These are phyloP conservation scores for Pomatostomus ruficeps DNA, from an alignment of 2,113 vertebrate genomes.

Conservation along the genomic window DNA sequence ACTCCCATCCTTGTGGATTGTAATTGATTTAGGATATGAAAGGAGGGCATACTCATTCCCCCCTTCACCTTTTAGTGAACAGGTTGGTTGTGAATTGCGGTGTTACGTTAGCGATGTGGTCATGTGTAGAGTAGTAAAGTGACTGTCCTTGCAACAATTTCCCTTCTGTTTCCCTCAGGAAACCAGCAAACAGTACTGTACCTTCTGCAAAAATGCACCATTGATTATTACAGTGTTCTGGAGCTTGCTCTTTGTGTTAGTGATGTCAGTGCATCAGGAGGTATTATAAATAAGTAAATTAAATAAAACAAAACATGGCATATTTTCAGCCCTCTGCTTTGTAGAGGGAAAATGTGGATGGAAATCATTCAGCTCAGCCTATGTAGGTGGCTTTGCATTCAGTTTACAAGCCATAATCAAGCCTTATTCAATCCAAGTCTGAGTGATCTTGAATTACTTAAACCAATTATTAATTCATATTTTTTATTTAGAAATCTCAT, in stretches of 20 bases:
- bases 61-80: neutral
- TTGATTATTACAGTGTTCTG: neutral
- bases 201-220: neutral
- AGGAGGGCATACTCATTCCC: neutral
- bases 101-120: neutral
- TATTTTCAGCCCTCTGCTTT: neutral
- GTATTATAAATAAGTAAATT: neutral
- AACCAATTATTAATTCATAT: constrained; percentile 35
- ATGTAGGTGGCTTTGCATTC: neutral
- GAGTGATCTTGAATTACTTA: constrained; percentile 2
- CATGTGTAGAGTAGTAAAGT: neutral
- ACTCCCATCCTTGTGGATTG: neutral
- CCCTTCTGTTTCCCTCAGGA: neutral
- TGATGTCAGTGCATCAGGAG: neutral
- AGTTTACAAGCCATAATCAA: neutral
- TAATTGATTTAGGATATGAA: neutral
- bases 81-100: neutral
- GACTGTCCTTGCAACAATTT: neutral
- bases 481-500: constrained; percentile 4
- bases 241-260: neutral
- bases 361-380: neutral
- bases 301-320: neutral
- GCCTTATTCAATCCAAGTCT: neutral
- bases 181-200: neutral
- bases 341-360: neutral